Percentiles rank a stretch among this genome's conserved stretches.
These are phyloP conservation scores for Galaxea fascicularis DNA, from an alignment of 92 coral and sea anemone species.

Conservation along the genomic window DNA sequence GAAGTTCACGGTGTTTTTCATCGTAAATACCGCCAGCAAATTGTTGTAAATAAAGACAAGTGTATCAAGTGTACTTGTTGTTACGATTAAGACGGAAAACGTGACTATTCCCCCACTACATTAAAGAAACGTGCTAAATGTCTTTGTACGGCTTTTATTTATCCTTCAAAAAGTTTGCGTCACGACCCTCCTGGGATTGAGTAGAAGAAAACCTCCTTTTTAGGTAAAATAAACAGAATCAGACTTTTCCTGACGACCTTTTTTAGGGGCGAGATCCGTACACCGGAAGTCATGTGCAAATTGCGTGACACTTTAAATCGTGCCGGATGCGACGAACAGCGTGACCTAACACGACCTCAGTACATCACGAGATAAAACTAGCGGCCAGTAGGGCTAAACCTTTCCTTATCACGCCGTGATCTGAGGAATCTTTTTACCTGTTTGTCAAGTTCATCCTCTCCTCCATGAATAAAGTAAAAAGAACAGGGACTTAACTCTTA, in stretches of 20 bases:
- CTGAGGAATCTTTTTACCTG: background rate
- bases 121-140: background rate
- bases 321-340: no score
- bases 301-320: background rate
- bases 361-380: background rate
- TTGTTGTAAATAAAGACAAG: background rate
- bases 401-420: background rate
- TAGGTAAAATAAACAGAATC: no score
- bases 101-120: background rate
- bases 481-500: background rate
- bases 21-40: background rate
- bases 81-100: background rate
- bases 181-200: no score
- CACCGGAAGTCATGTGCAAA: slow-evolving; percentile 2
- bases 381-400: background rate
- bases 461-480: background rate
- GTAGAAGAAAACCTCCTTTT: no score
- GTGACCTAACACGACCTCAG: no score
- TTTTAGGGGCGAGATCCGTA: no score
- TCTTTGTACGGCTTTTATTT: no score
- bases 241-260: background rate
- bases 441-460: background rate
- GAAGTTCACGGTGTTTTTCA: background rate
- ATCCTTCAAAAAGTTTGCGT: no score
- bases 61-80: background rate